Percentiles rank a stretch among this genome's conserved stretches.
Conservation (phyloP, 2,888 invertebrate genomes). For the Pterobdella sp. region DNA sequence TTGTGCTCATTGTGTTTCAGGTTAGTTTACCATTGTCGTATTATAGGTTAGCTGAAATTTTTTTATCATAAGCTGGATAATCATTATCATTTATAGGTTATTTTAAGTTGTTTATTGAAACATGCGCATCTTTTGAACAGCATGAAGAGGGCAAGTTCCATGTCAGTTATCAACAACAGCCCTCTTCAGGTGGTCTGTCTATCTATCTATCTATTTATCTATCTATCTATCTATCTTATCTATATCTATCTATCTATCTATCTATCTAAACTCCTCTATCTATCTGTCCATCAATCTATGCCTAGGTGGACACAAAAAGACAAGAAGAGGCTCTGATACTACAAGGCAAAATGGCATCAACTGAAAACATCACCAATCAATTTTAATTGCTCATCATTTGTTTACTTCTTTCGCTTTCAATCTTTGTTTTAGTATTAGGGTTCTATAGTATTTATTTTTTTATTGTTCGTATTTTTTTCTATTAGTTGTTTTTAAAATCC, state of each 20-base stretch:
- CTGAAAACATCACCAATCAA: slow-evolving; percentile 38
- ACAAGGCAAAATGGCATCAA: slow-evolving; percentile 25
- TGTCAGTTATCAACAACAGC: slow-evolving; percentile 32
- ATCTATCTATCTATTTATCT: background rate
- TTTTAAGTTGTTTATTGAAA: no score
- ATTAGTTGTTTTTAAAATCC: no score
- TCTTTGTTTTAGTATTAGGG: no score
- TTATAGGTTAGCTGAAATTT: background rate
- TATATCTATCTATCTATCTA: background rate
- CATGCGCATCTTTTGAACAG: background rate
- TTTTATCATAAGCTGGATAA: background rate
- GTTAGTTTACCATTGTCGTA: background rate
- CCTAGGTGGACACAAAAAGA: slow-evolving; percentile 9
- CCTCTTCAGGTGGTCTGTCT: background rate
- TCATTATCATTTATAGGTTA: slow-evolving; percentile 3
- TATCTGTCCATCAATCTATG: background rate
- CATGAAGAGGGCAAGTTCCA: slow-evolving; percentile 33
- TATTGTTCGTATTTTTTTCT: no score
- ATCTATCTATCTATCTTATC: background rate
- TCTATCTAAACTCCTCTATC: background rate
- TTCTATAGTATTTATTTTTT: no score
- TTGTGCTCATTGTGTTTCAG: background rate
- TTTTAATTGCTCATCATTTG: background rate
- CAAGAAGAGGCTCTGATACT: slow-evolving; percentile 7
- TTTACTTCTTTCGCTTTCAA: no score